These are phyloP conservation scores for Procambarus virginalis DNA, from an alignment of 1,140 invertebrate species.

Conservation along the genomic window DNA sequence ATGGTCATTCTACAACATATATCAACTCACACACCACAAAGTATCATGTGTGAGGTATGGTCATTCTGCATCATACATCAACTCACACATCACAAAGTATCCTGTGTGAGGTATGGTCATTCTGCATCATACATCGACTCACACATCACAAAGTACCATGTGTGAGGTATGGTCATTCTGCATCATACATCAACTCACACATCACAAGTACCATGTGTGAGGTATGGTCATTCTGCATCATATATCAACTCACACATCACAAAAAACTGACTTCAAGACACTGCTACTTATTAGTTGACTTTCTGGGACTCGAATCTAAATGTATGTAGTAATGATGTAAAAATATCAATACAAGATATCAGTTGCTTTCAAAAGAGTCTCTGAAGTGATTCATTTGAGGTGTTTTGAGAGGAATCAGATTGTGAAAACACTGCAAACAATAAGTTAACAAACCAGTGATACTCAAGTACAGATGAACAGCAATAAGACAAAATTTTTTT, in stretches of 20 bases:
- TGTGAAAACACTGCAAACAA: background rate
- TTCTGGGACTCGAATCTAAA: too few relatives aligned
- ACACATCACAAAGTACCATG: too few relatives aligned
- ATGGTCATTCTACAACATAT: too few relatives aligned
- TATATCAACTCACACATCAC: background rate
- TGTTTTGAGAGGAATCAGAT: background rate
- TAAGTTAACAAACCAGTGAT: background rate
- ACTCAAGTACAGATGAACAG: background rate
- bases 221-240: conserved; percentile 16
- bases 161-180: too few relatives aligned
- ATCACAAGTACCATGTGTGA: conserved; percentile 7
- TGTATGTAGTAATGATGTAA: background rate
- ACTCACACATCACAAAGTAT: too few relatives aligned
- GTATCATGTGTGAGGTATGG: too few relatives aligned
- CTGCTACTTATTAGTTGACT: too few relatives aligned
- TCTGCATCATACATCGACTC: too few relatives aligned
- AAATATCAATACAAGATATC: background rate
- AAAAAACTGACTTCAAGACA: background rate
- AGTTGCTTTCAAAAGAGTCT: background rate
- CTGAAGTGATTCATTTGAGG: background rate
- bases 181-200: too few relatives aligned
- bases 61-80: too few relatives aligned
- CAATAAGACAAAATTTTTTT: background rate
- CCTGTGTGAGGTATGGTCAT: too few relatives aligned
- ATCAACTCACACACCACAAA: too few relatives aligned